These are phyloP conservation scores for Muraenolepis orangiensis DNA, from an alignment of 2,797 vertebrate genomes.

Conservation along the genomic window DNA sequence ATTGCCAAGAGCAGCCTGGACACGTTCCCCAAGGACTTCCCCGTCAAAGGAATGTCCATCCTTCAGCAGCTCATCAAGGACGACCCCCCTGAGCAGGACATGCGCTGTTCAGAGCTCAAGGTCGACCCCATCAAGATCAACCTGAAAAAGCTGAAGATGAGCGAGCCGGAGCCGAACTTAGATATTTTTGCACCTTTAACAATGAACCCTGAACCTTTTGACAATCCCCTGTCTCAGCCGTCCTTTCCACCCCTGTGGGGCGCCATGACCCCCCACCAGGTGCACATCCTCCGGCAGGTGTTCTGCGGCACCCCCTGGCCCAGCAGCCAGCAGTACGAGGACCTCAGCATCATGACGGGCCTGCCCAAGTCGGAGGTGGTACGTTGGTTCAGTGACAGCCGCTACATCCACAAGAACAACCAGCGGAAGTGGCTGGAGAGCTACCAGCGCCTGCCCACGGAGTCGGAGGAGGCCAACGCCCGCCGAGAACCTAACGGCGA, in stretches of 20 bases:
- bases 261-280: slow-evolving; percentile 87
- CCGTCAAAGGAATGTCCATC: slow-evolving; percentile 69
- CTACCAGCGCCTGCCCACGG: slow-evolving; percentile 71
- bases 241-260: slow-evolving; percentile 66
- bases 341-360: slow-evolving; percentile 81
- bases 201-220: slow-evolving; percentile 47
- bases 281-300: slow-evolving; percentile 85
- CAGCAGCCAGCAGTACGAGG: slow-evolving; percentile 86
- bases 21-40: slow-evolving; percentile 68
- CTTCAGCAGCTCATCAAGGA: slow-evolving; percentile 70
- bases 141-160: slow-evolving; percentile 87
- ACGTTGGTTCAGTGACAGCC: slow-evolving; percentile 92
- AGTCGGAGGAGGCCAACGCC: slow-evolving; percentile 61
- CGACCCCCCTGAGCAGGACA: slow-evolving; percentile 50
- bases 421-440: slow-evolving; percentile 91
- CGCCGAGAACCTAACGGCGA: slow-evolving; percentile 41
- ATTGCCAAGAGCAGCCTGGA: slow-evolving; percentile 57
- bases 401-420: slow-evolving; percentile 89
- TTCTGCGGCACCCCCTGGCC: slow-evolving; percentile 90
- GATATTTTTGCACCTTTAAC: slow-evolving; percentile 49
- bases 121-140: slow-evolving; percentile 91
- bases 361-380: slow-evolving; percentile 89
- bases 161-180: slow-evolving; percentile 73
- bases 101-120: slow-evolving; percentile 70
- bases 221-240: slow-evolving; percentile 46